Base-by-base conservation (phyloP, 2,797 vertebrate genomes). In the Diglossa cyanea region DNA sequence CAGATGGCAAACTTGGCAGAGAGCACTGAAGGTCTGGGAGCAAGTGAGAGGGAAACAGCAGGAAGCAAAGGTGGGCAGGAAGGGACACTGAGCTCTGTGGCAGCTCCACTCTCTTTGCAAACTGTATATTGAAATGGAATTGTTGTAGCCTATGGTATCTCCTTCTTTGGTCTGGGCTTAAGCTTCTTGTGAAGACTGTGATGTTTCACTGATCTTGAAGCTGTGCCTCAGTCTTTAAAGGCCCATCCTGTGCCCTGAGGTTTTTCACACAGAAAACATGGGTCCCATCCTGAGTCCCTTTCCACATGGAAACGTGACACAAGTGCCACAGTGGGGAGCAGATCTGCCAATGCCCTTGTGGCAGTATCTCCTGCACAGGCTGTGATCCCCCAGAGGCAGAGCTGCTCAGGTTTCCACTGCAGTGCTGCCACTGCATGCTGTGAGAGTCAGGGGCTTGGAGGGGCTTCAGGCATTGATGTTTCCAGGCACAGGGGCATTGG, bases 11-110 rank as follows among this genome's bases (percentile, higher is more conserved):
- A 84, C 68, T 48, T 97, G 87, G 53, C 89, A 53, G 88, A 86
- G 60, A 77, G 54, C 83, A 12, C 66, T 53, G 93, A 88, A 82
- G 58, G 70, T 45, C 55, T 89, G n/a, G 94, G 85, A 88, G 35
- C 24, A 1, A 89, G 51, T 24, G 90, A 93, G 67, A 74, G 55
- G 66, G 94, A 95, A 74, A 68, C 93, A 23, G 35, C 68, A 10
- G 96, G 91, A 90, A 97, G 53, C 87, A 97, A 97, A 88, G 97
- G 97, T 97, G 88, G 48, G 96, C 81, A 82, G 53, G n/a, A 71
- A 37, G 79, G 65, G 74, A 4, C 50, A 5, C 55, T 23, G 70
- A 68, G 76, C 14, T 9, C 76, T 90, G 23, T 82, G 77, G 31
- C 68, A 85, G 77, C 33, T 88, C 58, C 51, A 79, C 2, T 20